A percentile compares a stretch with the other conserved stretches of the same genome.
Conservation (phyloP, 2,113 vertebrate species). For the Gopherus flavomarginatus region DNA sequence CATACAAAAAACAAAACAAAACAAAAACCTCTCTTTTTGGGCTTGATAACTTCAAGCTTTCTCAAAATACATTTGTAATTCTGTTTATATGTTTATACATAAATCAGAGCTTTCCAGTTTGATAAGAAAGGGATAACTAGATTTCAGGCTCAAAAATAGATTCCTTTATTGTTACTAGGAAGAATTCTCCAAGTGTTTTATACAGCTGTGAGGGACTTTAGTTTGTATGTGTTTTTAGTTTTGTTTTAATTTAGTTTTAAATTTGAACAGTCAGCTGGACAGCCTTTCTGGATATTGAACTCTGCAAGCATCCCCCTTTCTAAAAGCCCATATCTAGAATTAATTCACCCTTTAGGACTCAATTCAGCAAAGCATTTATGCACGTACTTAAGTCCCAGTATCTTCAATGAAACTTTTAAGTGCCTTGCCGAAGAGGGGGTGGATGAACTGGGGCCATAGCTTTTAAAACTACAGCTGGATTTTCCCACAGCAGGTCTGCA, state of each 20-base stretch:
- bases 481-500: not conserved
- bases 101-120: not conserved
- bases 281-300: not conserved
- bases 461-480: not conserved
- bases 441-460: not conserved
- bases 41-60: not conserved
- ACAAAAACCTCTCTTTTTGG: not conserved
- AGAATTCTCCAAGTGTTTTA: not conserved
- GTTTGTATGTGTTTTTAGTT: not conserved
- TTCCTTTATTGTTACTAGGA: not conserved
- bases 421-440: not conserved
- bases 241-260: not conserved
- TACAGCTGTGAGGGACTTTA: not conserved
- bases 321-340: not conserved
- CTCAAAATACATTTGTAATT: not conserved
- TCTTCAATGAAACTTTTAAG: not conserved
- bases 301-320: not conserved
- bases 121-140: not conserved
- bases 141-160: not conserved
- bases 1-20: not conserved
- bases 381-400: not conserved
- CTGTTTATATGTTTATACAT: not conserved
- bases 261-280: not conserved
- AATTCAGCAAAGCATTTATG: not conserved
- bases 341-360: not conserved